phyloP scores from a whole-genome alignment of 1,140 invertebrate species.

The Musca vetustissima region DNA sequence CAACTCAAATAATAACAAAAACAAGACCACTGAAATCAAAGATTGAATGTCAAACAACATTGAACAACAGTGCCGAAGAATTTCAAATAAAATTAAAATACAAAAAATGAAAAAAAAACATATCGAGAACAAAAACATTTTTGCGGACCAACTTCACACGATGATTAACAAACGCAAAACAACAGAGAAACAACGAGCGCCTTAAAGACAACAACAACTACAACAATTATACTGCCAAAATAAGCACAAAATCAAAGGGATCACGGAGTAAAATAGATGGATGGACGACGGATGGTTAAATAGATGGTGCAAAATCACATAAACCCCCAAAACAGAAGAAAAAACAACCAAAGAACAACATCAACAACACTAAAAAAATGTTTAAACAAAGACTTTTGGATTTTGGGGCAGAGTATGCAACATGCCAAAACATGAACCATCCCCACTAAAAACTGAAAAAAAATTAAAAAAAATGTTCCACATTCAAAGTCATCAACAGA shows the following conservation, averaged over 20 bases:
- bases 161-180: constrained; percentile 15
- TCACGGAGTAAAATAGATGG: background rate
- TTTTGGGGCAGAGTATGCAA: constrained; percentile 2
- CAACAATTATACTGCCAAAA: too few species aligned
- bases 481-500: constrained; percentile 23
- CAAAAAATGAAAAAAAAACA: background rate
- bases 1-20: constrained; percentile 42
- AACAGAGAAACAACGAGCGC: constrained; percentile 4
- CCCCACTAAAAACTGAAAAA: too few species aligned
- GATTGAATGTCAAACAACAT: constrained; percentile 23
- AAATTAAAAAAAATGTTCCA: background rate
- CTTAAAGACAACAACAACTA: background rate
- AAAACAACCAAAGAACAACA: too few species aligned
- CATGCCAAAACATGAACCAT: background rate
- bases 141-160: constrained; percentile 21
- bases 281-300: background rate
- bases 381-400: constrained; percentile 19
- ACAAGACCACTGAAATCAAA: constrained; percentile 11
- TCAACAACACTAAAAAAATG: background rate
- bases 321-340: background rate
- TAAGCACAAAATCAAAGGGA: too few species aligned
- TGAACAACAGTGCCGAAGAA: constrained; percentile 21
- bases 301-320: constrained; percentile 17
- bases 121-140: background rate
- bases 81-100: constrained; percentile 20